Percentiles rank a stretch among this genome's conserved stretches.
Conservation (phyloP, 92 coral and sea anemone genomes). For the Actinernus sp. region DNA sequence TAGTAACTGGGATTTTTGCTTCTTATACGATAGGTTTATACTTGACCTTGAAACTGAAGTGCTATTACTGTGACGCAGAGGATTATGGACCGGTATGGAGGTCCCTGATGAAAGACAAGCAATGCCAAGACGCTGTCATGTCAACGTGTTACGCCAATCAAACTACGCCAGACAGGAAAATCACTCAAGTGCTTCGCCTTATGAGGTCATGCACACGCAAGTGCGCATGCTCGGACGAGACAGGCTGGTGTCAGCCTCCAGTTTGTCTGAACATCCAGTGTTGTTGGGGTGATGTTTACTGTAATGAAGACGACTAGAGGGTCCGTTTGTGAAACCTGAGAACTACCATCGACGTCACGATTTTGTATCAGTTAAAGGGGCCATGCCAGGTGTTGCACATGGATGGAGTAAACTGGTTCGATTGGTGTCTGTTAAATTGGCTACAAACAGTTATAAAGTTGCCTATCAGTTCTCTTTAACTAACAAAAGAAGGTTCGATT, state of each 20-base stretch:
- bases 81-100: conserved; percentile 79
- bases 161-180: conserved; percentile 75
- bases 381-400: too few relatives aligned
- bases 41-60: conserved; percentile 73
- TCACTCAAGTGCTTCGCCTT: conserved; percentile 77
- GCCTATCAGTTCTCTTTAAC: too few relatives aligned
- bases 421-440: too few relatives aligned
- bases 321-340: too few relatives aligned
- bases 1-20: too few relatives aligned
- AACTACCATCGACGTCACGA: too few relatives aligned
- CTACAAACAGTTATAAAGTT: too few relatives aligned
- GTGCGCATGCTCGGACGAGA: conserved; percentile 79
- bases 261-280: conserved; percentile 67
- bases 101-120: conserved; percentile 55
- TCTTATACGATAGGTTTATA: conserved; percentile 49
- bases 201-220: conserved; percentile 62
- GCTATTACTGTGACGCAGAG: conserved; percentile 81
- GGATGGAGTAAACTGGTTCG: too few relatives aligned
- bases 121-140: conserved; percentile 76
- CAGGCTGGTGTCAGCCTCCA: conserved; percentile 77
- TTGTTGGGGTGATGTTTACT: conserved; percentile 80
- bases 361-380: too few relatives aligned
- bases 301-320: conserved; percentile 18
- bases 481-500: too few relatives aligned
- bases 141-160: conserved; percentile 75